These are phyloP conservation scores for Saimiri boliviensis DNA, from an alignment of 2,113 vertebrate species.

Conservation along the genomic window DNA sequence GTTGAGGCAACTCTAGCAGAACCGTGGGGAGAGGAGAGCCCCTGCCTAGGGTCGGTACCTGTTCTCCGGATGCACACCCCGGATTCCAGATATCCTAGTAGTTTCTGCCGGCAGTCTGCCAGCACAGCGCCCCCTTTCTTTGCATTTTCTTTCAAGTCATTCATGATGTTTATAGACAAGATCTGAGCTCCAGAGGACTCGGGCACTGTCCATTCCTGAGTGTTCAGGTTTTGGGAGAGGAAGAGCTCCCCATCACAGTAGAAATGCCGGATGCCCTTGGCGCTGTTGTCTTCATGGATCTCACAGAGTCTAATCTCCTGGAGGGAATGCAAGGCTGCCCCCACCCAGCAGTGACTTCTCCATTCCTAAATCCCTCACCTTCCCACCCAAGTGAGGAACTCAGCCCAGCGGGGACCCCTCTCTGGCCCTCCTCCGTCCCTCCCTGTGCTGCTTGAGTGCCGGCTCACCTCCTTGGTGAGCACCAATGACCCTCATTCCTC, in stretches of 20 bases:
- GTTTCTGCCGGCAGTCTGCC: background rate
- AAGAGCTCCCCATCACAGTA: background rate
- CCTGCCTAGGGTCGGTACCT: background rate
- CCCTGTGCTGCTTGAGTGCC: background rate
- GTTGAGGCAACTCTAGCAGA: fast-evolving
- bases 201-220: no score
- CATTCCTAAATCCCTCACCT: background rate
- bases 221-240: background rate
- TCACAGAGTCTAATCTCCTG: background rate
- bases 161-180: no score
- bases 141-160: background rate
- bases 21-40: background rate
- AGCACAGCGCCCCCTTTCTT: background rate
- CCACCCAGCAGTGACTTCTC: background rate
- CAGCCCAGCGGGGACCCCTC: background rate
- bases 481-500: background rate
- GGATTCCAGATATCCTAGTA: fast-evolving
- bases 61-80: no score
- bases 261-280: background rate
- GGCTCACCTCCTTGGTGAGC: fast-evolving
- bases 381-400: background rate
- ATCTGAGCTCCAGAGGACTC: no score
- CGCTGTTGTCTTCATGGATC: no score
- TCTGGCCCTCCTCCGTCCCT: background rate
- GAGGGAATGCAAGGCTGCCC: background rate